Percentiles rank a stretch among this genome's conserved stretches.
These are phyloP conservation scores for Drosophila leontia DNA, from an alignment of 1,140 invertebrate genomes.

Conservation along the genomic window DNA sequence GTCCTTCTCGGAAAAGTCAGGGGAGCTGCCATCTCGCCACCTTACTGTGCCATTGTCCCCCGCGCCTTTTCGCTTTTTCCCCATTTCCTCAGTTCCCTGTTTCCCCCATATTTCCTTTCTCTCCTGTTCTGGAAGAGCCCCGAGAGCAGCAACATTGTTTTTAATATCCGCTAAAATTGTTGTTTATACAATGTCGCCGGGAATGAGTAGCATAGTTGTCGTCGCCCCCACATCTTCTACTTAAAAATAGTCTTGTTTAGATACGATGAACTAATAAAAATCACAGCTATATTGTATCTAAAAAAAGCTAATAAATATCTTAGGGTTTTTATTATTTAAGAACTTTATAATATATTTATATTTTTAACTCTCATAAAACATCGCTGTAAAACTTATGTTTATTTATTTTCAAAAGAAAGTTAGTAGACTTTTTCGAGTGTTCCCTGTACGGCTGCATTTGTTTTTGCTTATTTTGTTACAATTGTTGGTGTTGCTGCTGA, in stretches of 20 bases:
- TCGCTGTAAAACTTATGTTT: neutral
- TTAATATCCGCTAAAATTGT: slow-evolving; percentile 83
- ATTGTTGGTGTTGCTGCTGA: slow-evolving; percentile 35
- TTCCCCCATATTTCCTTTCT: neutral
- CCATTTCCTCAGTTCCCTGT: neutral
- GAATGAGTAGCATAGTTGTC: slow-evolving; percentile 68
- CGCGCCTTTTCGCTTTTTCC: neutral
- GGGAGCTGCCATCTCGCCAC: slow-evolving; percentile 5
- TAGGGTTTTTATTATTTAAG: too few relatives aligned
- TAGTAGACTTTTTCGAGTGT: neutral
- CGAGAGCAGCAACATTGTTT: slow-evolving; percentile 75
- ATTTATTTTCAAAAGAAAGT: neutral
- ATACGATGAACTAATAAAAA: neutral
- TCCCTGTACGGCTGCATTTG: neutral
- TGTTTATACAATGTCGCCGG: slow-evolving; percentile 77
- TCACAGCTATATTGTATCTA: neutral
- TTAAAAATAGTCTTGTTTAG: neutral
- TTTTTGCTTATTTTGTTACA: slow-evolving; percentile 18
- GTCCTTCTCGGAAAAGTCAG: slow-evolving; percentile 35
- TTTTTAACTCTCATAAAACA: neutral
- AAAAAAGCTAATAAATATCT: neutral
- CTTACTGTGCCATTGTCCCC: slow-evolving; percentile 7
- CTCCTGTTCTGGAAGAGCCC: slow-evolving; percentile 25
- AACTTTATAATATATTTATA: too few relatives aligned
- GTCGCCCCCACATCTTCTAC: slow-evolving; percentile 13